Evolutionary conservation across 1,140 invertebrate species (phyloP).

Genomic region (Araneus ventricosus): DNA sequence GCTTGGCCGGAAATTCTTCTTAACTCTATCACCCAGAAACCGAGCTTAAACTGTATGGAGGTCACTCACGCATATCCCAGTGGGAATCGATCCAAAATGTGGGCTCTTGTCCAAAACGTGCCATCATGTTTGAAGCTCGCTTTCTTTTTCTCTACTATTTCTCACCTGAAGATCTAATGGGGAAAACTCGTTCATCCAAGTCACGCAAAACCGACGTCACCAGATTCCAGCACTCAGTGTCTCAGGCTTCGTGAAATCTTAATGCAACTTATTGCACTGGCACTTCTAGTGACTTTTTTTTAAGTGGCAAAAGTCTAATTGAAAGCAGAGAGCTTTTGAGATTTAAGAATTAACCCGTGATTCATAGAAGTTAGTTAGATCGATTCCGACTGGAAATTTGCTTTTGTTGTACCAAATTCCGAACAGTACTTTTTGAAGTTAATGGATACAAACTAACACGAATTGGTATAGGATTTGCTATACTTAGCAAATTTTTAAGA

Average conservation of each 20-base stretch:
- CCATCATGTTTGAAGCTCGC: constrained; percentile 47
- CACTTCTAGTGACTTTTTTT: neutral
- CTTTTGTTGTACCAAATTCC: neutral
- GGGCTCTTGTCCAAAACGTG: constrained; percentile 72
- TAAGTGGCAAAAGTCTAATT: constrained; percentile 49
- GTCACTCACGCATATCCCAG: constrained; percentile 57
- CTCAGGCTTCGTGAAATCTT: constrained; percentile 37
- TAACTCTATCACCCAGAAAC: constrained; percentile 54
- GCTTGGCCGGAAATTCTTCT: constrained; percentile 62
- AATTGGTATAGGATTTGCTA: neutral
- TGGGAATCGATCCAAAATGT: constrained; percentile 63
- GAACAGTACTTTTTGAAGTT: neutral
- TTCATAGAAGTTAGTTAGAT: constrained; percentile 13
- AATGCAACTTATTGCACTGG: constrained; percentile 43
- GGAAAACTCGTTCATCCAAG: constrained; percentile 8
- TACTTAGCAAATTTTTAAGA: neutral
- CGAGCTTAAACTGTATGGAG: constrained; percentile 50
- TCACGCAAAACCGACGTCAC: constrained; percentile 59
- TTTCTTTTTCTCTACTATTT: constrained; percentile 56
- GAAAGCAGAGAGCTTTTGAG: constrained; percentile 19
- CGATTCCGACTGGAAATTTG: neutral
- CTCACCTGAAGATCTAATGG: constrained; percentile 70
- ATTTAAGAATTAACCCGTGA: neutral
- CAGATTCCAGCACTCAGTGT: constrained; percentile 22
- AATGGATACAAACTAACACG: neutral